Base-by-base conservation (phyloP, 2,113 vertebrate genomes). In the Pelmatolapia mariae region DNA sequence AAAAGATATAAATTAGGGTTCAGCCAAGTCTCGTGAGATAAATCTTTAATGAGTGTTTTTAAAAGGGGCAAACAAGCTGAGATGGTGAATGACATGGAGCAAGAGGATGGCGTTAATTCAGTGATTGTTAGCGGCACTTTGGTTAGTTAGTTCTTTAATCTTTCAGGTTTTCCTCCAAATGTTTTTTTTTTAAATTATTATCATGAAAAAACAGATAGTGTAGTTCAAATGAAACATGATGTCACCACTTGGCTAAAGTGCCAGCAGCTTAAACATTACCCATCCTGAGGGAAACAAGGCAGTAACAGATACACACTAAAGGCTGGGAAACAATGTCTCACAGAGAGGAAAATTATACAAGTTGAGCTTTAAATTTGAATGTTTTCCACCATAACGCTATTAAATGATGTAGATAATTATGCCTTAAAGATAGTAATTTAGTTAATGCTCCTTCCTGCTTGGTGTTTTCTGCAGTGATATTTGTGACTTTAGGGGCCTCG, bases 121-220 rank as follows among this genome's bases (percentile, higher is more conserved):
- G 33, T 38, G 50, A 36, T 40, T 40, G 10, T 40, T 56, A 10
- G 19, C 6, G 2, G 5, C 31, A 31, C 15, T 52, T 52, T 29
- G 43, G 24, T 26, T 26, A 50, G 33, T 24, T 19, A 50, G 33
- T 10, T 24, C 57, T 31, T 50, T 50, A 33, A 31, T 19, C 8
- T 56, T 52, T 8, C 33, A 71, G 9, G 31, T 36, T 33, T 22
- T 50, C 81, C 8, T 15, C 5, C 19, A 19, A 6, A 24, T 47
- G 2, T 47, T 5, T 38, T 7, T 4, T 33, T 22, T 43, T 38
- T 0, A 0, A 13, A 8, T 68, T 15, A 40, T 40, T 68, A 22
- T 68, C 33, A 13, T 6, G 1, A 76, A 76, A 76, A 47, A 47
- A 18, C 10, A 45, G 13, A 18, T 47, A 11, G 40, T 19, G 71